phyloP scores from a whole-genome alignment of 1,140 invertebrate species.

The Zaprionus lachaisei region DNA sequence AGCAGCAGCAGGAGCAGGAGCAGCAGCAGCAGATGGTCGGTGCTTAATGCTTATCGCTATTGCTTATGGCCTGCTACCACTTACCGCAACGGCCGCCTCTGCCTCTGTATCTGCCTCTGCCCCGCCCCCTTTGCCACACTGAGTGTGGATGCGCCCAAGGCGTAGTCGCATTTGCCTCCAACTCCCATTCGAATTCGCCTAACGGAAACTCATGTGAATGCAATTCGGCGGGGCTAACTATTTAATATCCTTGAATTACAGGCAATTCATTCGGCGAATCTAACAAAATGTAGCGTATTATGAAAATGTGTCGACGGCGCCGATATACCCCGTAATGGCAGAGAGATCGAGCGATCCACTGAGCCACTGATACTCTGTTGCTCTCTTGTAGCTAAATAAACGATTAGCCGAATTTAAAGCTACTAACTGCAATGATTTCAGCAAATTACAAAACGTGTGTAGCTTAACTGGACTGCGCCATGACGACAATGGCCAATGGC shows the following conservation, averaged over 20 bases:
- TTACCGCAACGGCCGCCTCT: conserved; percentile 14
- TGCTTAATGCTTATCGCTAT: conserved; percentile 47
- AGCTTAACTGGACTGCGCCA: neutral
- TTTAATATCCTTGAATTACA: conserved; percentile 30
- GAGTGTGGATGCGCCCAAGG: neutral
- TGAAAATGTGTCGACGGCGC: neutral
- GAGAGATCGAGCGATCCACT: neutral
- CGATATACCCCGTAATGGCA: neutral
- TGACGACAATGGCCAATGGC: conserved; percentile 1
- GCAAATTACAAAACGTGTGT: conserved; percentile 7
- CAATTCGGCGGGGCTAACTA: conserved; percentile 14
- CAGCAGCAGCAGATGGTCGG: conserved; percentile 1
- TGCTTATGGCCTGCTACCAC: conserved; percentile 49
- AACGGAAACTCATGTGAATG: conserved; percentile 21
- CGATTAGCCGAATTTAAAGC: conserved; percentile 11
- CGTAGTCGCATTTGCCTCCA: conserved; percentile 15
- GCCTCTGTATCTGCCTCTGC: neutral
- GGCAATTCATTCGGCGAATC: conserved; percentile 4
- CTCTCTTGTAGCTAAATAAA: neutral
- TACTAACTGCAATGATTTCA: neutral
- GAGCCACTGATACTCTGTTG: neutral
- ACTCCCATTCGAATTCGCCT: conserved; percentile 11
- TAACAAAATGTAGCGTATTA: conserved; percentile 6
- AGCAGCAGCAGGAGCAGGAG: neutral
- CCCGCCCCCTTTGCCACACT: neutral